A percentile compares a stretch with the other conserved stretches of the same genome.
These are phyloP conservation scores for Chloropsis hardwickii DNA, from an alignment of 2,113 vertebrate species.

Conservation along the genomic window DNA sequence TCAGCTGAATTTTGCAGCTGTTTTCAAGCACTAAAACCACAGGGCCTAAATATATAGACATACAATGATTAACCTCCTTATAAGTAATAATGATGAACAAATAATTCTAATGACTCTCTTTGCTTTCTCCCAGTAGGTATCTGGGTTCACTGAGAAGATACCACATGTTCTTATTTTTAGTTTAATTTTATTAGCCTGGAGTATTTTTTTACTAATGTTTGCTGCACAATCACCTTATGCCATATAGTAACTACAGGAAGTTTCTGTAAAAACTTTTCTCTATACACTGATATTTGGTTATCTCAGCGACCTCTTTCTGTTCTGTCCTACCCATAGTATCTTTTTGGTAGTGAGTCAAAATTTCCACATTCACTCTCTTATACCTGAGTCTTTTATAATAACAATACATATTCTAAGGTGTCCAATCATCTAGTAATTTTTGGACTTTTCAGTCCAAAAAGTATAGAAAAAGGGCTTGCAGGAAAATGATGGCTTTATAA, in stretches of 20 bases:
- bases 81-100: constrained; percentile 28
- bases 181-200: background rate
- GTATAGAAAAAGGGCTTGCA: background rate
- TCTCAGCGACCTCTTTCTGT: background rate
- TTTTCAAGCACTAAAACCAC: constrained; percentile 46
- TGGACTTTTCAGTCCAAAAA: background rate
- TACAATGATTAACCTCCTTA: background rate
- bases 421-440: background rate
- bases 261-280: background rate
- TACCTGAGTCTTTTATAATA: background rate
- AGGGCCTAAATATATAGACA: constrained; percentile 4
- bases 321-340: background rate
- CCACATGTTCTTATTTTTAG: background rate
- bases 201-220: background rate
- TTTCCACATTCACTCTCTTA: background rate
- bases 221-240: background rate
- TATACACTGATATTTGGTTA: background rate
- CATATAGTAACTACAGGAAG: background rate
- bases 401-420: background rate
- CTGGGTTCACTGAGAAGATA: background rate
- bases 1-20: constrained; percentile 34
- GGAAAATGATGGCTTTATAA: background rate
- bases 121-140: background rate
- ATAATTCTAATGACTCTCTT: constrained; percentile 5
- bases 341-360: background rate